Percentiles rank a stretch among this genome's conserved stretches.
Conservation (phyloP, 2,113 vertebrate species). For the Chloroceryle aenea region DNA sequence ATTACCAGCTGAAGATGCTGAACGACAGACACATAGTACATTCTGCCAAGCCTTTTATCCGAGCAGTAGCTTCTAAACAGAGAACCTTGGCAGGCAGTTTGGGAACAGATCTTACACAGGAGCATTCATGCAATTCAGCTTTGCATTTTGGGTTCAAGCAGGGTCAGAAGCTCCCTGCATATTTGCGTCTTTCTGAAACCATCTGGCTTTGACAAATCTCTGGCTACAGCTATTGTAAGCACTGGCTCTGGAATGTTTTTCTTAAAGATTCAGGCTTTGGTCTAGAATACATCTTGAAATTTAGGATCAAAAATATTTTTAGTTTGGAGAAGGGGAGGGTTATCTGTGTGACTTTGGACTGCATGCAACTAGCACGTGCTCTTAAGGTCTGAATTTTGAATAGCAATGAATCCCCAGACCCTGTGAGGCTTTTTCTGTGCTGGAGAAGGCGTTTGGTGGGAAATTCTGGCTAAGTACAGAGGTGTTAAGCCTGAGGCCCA, state of each 20-base stretch:
- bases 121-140: background rate
- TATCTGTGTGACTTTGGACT: background rate
- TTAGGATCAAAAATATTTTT: background rate
- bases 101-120: background rate
- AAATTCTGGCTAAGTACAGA: background rate
- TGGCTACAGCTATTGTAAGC: background rate
- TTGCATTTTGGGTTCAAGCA: background rate
- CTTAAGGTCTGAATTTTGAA: background rate
- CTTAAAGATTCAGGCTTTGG: background rate
- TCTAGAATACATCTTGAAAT: background rate
- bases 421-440: background rate
- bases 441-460: background rate
- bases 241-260: background rate
- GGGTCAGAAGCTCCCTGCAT: conserved; percentile 39
- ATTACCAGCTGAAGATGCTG: background rate
- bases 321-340: background rate
- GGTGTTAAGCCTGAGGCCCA: background rate
- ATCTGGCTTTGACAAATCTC: background rate
- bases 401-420: background rate
- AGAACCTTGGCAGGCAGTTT: conserved; percentile 28
- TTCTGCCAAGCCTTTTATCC: background rate
- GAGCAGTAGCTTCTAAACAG: background rate
- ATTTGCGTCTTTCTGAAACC: background rate
- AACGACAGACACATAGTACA: background rate
- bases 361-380: background rate